Evolutionary conservation across 2,797 vertebrate species (phyloP).

Genomic region (Eidolon dupreanum): DNA sequence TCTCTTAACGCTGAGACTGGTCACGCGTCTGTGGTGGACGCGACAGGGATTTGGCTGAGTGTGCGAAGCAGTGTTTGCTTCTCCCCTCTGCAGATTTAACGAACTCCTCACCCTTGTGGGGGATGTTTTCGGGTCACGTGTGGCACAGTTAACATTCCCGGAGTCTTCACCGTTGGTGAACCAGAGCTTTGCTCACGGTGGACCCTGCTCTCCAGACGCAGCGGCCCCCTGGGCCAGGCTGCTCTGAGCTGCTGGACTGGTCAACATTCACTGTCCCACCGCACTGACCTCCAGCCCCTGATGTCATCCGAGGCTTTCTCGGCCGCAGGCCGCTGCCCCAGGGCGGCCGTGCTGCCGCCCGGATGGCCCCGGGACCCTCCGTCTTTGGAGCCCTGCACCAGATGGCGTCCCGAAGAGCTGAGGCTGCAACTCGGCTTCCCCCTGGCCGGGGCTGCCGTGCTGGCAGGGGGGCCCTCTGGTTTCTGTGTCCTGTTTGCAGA

Average conservation of each 20-base stretch:
- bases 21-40: not conserved
- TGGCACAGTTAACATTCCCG: not conserved
- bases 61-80: not conserved
- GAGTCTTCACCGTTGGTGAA: not conserved
- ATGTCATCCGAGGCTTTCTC: not conserved
- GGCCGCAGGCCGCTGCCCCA: not conserved
- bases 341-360: not conserved
- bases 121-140: not conserved
- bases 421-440: not conserved
- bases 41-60: not conserved
- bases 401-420: not conserved
- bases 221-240: not conserved
- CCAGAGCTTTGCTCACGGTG: not conserved
- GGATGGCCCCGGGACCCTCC: not conserved
- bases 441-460: rapidly evolving
- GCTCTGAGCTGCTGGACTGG: not conserved
- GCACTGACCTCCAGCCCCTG: not conserved
- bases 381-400: not conserved
- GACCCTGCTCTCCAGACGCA: not conserved
- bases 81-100: not conserved
- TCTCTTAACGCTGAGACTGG: not conserved
- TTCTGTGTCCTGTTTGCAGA: not conserved
- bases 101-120: not conserved
- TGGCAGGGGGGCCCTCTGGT: not conserved
- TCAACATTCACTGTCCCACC: not conserved